These are phyloP conservation scores for Felis catus DNA, from an alignment of 2,113 vertebrate species.

Conservation along the genomic window F.catus_Fca126_mat1.0 CM031412.1:115466001-115466500, in stretches of 20 bases:
- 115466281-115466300: not conserved
- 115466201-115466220: not conserved
- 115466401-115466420: not conserved
- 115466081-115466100: constrained; percentile 10
- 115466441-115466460: not conserved
- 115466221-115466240: not conserved
- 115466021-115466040: not conserved
- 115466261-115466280: not conserved
- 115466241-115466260: not conserved
- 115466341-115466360: not conserved
- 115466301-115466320: not conserved
- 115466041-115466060: constrained; percentile 19
- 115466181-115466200: not conserved
- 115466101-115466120: not conserved
- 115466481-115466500: not conserved
- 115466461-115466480: not conserved
- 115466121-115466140: constrained; percentile 6
- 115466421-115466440: not conserved
- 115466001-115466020: constrained; percentile 10
- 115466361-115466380: not conserved
- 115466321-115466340: not conserved
- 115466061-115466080: constrained; percentile 15
- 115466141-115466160: constrained; percentile 17
- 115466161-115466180: not conserved
- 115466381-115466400: constrained; percentile 24